Percentiles rank a stretch among this genome's conserved stretches.
Evolutionary conservation across 2,113 vertebrate genomes (phyloP).

Genomic region (Toxotes jaculatrix): DNA sequence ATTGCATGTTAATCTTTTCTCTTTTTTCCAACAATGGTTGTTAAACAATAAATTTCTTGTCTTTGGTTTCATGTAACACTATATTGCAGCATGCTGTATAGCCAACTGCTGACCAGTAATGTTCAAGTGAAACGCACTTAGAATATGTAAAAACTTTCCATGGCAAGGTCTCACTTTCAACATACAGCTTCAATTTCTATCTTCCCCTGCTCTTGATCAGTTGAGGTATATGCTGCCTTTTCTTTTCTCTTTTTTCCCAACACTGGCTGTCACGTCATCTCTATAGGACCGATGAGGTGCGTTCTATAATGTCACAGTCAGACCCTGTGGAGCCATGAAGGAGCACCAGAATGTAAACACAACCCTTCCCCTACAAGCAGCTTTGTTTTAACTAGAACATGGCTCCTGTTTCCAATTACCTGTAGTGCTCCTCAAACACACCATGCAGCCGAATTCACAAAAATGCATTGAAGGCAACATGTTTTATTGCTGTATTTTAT

Average conservation of each 20-base stretch:
- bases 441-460: conserved; percentile 57
- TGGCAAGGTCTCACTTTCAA: neutral
- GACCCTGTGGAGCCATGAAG: conserved; percentile 76
- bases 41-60: conserved; percentile 15
- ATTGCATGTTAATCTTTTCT: conserved; percentile 18
- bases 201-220: conserved; percentile 8
- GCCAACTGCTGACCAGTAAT: neutral
- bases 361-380: conserved; percentile 62
- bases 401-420: conserved; percentile 79
- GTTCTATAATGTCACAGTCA: conserved; percentile 74
- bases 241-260: neutral
- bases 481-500: conserved; percentile 56
- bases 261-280: conserved; percentile 52
- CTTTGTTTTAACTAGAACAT: conserved; percentile 73
- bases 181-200: neutral
- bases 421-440: conserved; percentile 51
- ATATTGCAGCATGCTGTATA: neutral
- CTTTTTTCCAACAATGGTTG: neutral
- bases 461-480: conserved; percentile 44
- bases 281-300: conserved; percentile 65
- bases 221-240: conserved; percentile 10
- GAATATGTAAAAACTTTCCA: neutral
- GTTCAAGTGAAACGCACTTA: neutral
- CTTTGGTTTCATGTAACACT: neutral
- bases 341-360: conserved; percentile 78